Conservation (phyloP, 2,888 invertebrate species). For the Opisthograptis luteolata region DNA sequence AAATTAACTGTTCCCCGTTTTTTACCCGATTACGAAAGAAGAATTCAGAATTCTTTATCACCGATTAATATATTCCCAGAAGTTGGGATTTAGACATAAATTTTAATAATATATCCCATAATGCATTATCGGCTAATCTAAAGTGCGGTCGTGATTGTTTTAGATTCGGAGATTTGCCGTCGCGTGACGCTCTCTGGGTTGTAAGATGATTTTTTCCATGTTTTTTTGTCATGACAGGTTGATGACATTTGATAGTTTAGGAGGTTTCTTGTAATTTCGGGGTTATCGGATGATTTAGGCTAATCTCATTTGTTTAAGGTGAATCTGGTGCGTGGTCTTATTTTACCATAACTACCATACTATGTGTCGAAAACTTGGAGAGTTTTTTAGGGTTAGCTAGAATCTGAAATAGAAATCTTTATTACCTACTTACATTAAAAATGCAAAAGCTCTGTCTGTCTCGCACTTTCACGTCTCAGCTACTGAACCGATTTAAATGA, state of each 20-base stretch:
- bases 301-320: constrained; percentile 5
- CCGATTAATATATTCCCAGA: constrained; percentile 82
- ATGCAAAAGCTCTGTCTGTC: too few species aligned
- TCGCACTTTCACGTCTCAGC: too few species aligned
- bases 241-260: constrained; percentile 30
- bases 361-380: too few species aligned
- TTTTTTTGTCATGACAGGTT: constrained; percentile 32
- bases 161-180: constrained; percentile 39
- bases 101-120: constrained; percentile 77
- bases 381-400: too few species aligned
- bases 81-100: constrained; percentile 81
- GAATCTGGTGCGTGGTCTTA: too few species aligned
- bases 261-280: constrained; percentile 25
- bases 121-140: constrained; percentile 61
- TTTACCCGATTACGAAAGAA: too few species aligned
- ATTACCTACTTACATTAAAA: too few species aligned
- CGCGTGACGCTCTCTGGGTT: constrained; percentile 38
- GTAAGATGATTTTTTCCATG: constrained; percentile 32
- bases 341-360: too few species aligned
- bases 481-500: too few species aligned
- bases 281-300: constrained; percentile 32
- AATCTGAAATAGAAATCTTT: too few species aligned
- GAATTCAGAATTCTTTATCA: constrained; percentile 81
- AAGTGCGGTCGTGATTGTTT: constrained; percentile 64
- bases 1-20: too few species aligned